Percentiles rank a stretch among this genome's conserved stretches.
Conservation (phyloP, 2,113 vertebrate species). For the Dendrocopos noguchii region DNA sequence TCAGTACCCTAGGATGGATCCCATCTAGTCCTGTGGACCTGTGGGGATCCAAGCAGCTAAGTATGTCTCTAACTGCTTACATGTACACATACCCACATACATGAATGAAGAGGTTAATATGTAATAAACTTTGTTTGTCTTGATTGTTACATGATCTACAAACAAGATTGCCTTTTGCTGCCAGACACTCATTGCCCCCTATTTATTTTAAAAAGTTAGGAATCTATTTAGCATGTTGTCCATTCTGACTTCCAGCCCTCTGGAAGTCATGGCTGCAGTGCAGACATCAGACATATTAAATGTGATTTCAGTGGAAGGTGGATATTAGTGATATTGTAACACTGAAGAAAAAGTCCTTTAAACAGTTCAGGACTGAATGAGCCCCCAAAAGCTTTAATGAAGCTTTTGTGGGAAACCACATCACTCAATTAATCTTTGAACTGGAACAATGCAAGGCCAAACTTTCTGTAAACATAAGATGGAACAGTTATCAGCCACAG, state of each 20-base stretch:
- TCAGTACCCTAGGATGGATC: too few relatives aligned
- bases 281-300: background rate
- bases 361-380: background rate
- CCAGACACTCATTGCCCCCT: background rate
- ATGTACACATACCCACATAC: background rate
- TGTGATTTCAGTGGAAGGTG: background rate
- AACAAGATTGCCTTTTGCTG: background rate
- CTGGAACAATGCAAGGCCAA: background rate
- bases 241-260: background rate
- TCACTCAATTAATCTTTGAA: background rate
- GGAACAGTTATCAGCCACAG: background rate
- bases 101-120: background rate
- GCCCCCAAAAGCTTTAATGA: background rate
- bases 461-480: background rate
- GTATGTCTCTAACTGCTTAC: too few relatives aligned
- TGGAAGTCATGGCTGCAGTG: background rate
- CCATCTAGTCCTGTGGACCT: too few relatives aligned
- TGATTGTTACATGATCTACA: background rate
- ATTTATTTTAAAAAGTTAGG: background rate
- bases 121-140: background rate
- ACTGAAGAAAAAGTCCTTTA: background rate
- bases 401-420: constrained; percentile 5
- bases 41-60: too few relatives aligned
- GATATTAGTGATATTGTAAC: background rate
- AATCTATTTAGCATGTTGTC: background rate